Conservation (phyloP, 2,888 invertebrate species). For the Heliconius ismenius region DNA sequence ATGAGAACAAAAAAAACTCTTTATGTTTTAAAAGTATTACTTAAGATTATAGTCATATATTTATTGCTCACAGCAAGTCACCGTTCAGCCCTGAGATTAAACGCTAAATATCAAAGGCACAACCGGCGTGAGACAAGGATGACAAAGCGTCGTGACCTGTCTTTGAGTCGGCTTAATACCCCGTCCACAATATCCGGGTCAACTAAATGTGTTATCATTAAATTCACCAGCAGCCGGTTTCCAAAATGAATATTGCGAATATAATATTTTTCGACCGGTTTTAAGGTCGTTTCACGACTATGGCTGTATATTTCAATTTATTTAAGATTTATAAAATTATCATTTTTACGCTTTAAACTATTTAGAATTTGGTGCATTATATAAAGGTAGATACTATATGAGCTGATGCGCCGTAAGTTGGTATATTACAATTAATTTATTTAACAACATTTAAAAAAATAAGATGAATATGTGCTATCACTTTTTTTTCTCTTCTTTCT, state of each 20-base stretch:
- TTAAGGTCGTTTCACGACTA: conserved; percentile 44
- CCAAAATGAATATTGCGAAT: conserved; percentile 50
- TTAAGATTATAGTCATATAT: neutral
- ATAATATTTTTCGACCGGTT: conserved; percentile 50
- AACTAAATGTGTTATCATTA: conserved; percentile 55
- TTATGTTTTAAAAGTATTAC: conserved; percentile 23
- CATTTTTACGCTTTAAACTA: neutral
- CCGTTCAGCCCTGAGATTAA: conserved; percentile 20
- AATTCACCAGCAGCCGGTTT: conserved; percentile 54
- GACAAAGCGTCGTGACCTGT: conserved; percentile 57
- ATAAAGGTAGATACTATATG: no score
- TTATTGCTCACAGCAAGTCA: neutral
- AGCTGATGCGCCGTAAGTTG: no score
- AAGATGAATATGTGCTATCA: no score
- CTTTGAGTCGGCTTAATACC: conserved; percentile 51
- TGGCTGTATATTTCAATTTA: conserved; percentile 2
- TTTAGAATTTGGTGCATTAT: neutral
- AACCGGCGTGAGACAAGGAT: conserved; percentile 42
- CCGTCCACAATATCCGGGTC: conserved; percentile 63
- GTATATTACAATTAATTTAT: no score
- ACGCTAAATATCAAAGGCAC: conserved; percentile 40
- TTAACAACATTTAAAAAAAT: no score
- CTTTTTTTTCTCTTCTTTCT: no score
- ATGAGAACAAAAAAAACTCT: conserved; percentile 3
- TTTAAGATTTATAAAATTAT: neutral